phyloP scores from a whole-genome alignment of 1,140 invertebrate genomes.

The Marisa cornuarietis region DNA sequence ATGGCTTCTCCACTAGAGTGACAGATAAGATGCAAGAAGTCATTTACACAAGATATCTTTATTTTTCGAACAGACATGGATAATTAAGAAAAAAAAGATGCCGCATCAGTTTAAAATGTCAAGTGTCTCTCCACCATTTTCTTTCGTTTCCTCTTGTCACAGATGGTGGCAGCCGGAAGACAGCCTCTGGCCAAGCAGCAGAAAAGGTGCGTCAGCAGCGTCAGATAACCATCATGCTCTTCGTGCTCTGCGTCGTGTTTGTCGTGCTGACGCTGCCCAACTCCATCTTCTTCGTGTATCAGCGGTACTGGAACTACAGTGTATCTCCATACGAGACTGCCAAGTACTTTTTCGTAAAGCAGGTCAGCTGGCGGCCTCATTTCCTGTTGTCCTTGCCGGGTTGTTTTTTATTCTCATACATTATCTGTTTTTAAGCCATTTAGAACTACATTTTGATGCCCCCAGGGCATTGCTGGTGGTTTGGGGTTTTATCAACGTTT shows the following conservation, averaged over 20 bases:
- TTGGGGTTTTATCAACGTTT: no score
- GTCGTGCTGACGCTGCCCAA: constrained; percentile 48
- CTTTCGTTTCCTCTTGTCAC: neutral
- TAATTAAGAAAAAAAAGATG: neutral
- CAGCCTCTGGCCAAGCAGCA: constrained; percentile 16
- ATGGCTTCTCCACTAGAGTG: neutral
- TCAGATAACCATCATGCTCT: constrained; percentile 54
- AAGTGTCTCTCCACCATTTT: neutral
- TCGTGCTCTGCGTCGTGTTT: constrained; percentile 45
- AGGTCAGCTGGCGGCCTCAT: constrained; percentile 34
- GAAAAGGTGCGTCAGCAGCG: constrained; percentile 45
- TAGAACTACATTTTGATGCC: no score
- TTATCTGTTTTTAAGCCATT: no score
- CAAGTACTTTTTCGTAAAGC: constrained; percentile 23
- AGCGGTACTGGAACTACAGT: constrained; percentile 28
- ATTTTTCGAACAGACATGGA: neutral
- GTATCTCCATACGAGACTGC: neutral
- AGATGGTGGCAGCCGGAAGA: neutral
- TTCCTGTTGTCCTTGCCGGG: no score
- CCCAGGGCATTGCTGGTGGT: no score
- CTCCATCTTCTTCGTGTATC: constrained; percentile 48
- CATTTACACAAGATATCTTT: neutral
- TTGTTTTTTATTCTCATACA: no score
- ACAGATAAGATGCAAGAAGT: neutral
- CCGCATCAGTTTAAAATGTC: neutral